A percentile compares a stretch with the other conserved stretches of the same genome.
Evolutionary conservation across 1,140 invertebrate genomes (phyloP).

Genomic region (Eupristina koningsbergeri): DNA sequence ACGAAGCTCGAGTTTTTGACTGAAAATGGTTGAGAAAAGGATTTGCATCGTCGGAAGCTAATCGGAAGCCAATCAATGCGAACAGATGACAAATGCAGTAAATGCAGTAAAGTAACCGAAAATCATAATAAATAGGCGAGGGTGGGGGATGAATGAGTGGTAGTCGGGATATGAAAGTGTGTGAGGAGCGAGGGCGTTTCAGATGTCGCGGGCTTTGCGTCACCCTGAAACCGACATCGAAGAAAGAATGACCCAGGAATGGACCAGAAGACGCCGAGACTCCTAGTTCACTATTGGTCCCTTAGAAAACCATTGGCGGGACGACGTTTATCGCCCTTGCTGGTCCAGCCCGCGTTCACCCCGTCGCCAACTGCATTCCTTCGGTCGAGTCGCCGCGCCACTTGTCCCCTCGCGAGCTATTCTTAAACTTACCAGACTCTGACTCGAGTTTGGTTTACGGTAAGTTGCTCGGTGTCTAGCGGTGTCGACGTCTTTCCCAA

Average conservation of each 20-base stretch:
- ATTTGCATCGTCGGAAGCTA: neutral
- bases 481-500: no score
- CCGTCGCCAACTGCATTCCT: neutral
- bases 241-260: conserved; percentile 16
- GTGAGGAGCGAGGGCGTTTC: neutral
- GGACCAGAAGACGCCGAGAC: no score
- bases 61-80: neutral
- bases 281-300: no score
- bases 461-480: neutral
- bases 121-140: conserved; percentile 8
- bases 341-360: no score
- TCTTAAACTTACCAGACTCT: neutral
- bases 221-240: neutral
- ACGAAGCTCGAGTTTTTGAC: no score
- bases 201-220: neutral
- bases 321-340: no score
- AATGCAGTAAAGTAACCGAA: no score
- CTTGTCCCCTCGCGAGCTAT: neutral
- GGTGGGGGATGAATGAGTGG: no score
- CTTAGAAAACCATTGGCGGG: no score
- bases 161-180: no score
- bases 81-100: neutral
- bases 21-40: no score
- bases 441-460: neutral
- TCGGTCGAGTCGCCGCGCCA: no score